These are phyloP conservation scores for Elgaria multicarinata DNA, from an alignment of 2,113 vertebrate species.

Conservation along the genomic window DNA sequence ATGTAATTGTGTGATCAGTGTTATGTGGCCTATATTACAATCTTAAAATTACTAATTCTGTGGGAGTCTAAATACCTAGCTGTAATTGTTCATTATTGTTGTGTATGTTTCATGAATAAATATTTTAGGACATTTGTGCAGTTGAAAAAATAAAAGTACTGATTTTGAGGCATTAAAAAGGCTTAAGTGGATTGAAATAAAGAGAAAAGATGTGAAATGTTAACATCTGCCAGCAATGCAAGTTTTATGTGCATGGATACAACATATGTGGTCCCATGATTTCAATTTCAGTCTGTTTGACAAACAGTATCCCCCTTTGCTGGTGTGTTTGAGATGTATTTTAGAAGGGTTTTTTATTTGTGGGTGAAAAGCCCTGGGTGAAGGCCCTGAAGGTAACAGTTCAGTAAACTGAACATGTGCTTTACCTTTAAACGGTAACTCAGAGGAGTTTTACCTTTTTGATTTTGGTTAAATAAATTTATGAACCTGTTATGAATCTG, in stretches of 20 bases:
- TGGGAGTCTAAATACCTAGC: not conserved
- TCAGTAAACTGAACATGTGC: not conserved
- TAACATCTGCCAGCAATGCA: constrained; percentile 68
- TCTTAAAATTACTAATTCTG: not conserved
- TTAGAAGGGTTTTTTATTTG: not conserved
- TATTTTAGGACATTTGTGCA: not conserved
- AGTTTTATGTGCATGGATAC: constrained; percentile 62
- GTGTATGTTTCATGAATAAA: not conserved
- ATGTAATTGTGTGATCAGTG: constrained; percentile 49
- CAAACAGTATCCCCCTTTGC: not conserved
- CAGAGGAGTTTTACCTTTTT: not conserved
- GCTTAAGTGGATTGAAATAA: constrained; percentile 50
- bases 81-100: not conserved
- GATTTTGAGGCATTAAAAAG: not conserved
- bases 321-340: not conserved
- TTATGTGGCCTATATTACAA: not conserved
- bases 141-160: not conserved
- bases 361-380: constrained; percentile 5
- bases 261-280: constrained; percentile 61
- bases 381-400: constrained; percentile 22
- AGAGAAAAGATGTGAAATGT: constrained; percentile 65
- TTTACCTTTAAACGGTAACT: not conserved
- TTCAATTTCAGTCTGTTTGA: constrained; percentile 39
- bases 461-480: not conserved
- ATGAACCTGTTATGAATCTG: not conserved